A percentile compares a stretch with the other conserved stretches of the same genome.
These are phyloP conservation scores for Adelphocoris suturalis DNA, from an alignment of 2,888 invertebrate genomes.

Conservation along the genomic window DNA sequence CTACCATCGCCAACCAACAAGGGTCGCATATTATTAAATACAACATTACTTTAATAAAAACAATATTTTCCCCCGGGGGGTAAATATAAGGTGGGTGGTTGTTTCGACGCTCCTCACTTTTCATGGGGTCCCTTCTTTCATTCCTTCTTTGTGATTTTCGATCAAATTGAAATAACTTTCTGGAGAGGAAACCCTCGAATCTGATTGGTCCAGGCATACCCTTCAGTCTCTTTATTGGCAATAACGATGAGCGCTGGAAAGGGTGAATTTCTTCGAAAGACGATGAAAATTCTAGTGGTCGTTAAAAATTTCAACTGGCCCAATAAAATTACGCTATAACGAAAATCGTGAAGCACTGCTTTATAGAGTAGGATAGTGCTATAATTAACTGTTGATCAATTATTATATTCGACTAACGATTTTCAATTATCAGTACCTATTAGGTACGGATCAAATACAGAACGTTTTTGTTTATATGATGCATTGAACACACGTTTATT, in stretches of 20 bases:
- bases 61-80: conserved; percentile 36
- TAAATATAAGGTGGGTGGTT: conserved; percentile 7
- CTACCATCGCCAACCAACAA: neutral
- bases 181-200: neutral
- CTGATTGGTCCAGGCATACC: conserved; percentile 16
- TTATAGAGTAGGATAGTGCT: too few species aligned
- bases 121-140: conserved; percentile 18
- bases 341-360: too few species aligned
- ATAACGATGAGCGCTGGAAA: neutral
- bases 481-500: too few species aligned
- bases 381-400: too few species aligned
- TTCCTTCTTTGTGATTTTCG: conserved; percentile 28
- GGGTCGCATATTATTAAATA: conserved; percentile 43
- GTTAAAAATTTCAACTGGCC: neutral
- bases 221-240: neutral
- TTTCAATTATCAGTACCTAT: too few species aligned
- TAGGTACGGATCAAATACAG: too few species aligned
- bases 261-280: neutral
- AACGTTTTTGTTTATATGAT: too few species aligned
- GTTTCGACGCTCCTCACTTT: conserved; percentile 22
- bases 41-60: conserved; percentile 47
- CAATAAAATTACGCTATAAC: too few species aligned
- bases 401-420: too few species aligned
- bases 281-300: conserved; percentile 4
- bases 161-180: conserved; percentile 41